phyloP scores from a whole-genome alignment of 2,888 invertebrate genomes.

The Aethes cnicana region DNA sequence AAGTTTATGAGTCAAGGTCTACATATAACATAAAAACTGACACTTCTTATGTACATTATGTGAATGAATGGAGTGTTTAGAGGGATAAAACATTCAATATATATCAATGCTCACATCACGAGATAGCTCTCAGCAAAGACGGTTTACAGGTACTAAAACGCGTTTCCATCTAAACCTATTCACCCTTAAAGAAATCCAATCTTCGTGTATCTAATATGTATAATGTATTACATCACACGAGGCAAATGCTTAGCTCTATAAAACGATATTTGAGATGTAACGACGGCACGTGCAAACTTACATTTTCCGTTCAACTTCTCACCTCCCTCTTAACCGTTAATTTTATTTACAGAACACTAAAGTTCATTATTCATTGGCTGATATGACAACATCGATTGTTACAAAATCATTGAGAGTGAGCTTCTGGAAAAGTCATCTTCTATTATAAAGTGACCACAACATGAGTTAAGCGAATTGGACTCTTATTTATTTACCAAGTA shows the following conservation, averaged over 20 bases:
- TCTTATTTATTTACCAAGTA: too few species aligned
- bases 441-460: constrained; percentile 31
- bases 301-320: constrained; percentile 13
- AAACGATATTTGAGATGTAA: constrained; percentile 37
- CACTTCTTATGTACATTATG: too few species aligned
- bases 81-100: not conserved
- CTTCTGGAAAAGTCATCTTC: constrained; percentile 37
- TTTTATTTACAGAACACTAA: constrained; percentile 30
- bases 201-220: constrained; percentile 29
- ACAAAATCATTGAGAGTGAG: constrained; percentile 23
- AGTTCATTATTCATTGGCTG: constrained; percentile 29
- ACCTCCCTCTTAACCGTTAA: constrained; percentile 7
- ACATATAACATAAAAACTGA: too few species aligned
- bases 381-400: not conserved
- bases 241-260: constrained; percentile 39
- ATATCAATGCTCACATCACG: not conserved
- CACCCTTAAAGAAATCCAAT: constrained; percentile 30
- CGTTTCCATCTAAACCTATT: constrained; percentile 25
- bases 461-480: constrained; percentile 7
- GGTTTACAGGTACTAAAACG: constrained; percentile 1
- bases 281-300: constrained; percentile 33
- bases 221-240: constrained; percentile 31
- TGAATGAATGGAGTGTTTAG: too few species aligned
- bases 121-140: not conserved
- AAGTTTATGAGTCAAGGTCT: too few species aligned